Percentiles rank a stretch among this genome's conserved stretches.
Evolutionary conservation across 2,888 invertebrate genomes (phyloP).

Genomic region (Sinodicranocentrus sp.): DNA sequence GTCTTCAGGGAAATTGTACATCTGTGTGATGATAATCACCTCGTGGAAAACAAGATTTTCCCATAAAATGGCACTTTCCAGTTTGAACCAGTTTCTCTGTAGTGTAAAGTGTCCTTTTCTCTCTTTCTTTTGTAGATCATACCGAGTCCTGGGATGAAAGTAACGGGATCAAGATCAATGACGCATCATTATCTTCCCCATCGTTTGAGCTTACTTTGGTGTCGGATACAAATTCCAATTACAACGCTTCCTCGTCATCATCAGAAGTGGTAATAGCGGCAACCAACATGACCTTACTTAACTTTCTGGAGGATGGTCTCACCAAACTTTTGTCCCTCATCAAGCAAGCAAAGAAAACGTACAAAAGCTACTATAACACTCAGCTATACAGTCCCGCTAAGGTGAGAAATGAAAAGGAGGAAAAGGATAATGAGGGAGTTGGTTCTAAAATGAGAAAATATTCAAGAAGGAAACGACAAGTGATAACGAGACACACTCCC

Average conservation of each 20-base stretch:
- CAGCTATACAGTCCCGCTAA: not conserved
- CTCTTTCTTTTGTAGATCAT: constrained; percentile 35
- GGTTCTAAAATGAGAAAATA: not conserved
- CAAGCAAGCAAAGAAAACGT: constrained; percentile 57
- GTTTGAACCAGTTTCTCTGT: not conserved
- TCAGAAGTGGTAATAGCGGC: not conserved
- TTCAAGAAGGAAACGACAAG: not conserved
- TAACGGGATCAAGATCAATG: constrained; percentile 20
- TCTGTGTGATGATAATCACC: constrained; percentile 1
- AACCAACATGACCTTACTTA: constrained; percentile 61
- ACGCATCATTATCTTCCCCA: constrained; percentile 36
- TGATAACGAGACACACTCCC: not conserved
- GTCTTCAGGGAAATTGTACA: constrained; percentile 17
- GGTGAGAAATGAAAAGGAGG: not conserved
- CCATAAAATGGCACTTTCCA: no score
- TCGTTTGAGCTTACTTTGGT: constrained; percentile 49
- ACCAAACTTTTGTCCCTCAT: constrained; percentile 60
- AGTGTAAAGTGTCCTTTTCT: not conserved
- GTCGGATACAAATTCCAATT: constrained; percentile 27
- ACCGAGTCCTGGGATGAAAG: not conserved
- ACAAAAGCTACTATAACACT: constrained; percentile 45
- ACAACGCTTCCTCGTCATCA: constrained; percentile 4
- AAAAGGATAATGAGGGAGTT: not conserved
- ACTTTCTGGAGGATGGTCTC: constrained; percentile 59
- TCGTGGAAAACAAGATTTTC: no score